Base-by-base conservation (phyloP, 2,797 vertebrate species). In the Steatocranus sp. region DNA sequence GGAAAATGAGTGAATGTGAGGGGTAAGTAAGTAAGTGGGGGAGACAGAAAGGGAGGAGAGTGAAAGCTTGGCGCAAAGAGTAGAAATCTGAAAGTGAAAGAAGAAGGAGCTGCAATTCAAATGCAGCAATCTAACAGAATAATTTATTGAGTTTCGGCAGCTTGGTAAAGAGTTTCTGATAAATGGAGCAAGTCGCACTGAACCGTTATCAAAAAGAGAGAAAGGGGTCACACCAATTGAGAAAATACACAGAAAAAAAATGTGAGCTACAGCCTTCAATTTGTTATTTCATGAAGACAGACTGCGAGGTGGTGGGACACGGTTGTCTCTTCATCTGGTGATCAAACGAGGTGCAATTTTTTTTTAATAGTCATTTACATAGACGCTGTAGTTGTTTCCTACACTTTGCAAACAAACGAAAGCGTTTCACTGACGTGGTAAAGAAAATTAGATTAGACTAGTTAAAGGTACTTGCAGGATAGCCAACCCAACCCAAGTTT, bases 151-250 rank as follows among this genome's bases (percentile, higher is more conserved):
- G 93, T 94, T 93, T 90, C 92, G 82, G 89, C 87, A 88, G 89
- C 93, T 94, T 92, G 91, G 92, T 94, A 93, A 92, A 94, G 94
- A 94, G 86, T 94, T 95, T 92, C 91, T 95, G 93, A 96, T 97
- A 96, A 96, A 96, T 96, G 93, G 91, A 95, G 93, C 93, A 94
- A 95, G 94, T 95, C 93, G 90, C 90, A 91, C 90, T 91, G 93
- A 96, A 95, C 93, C 92, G 90, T 94, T 96, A 95, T 95, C 92
- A 95, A 95, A 95, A 95, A 94, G 91, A 79, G 75, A 91, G 89
- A 86, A 87, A 81, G 83, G 85, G 87, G 89, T 92, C 87, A 93
- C 18, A 91, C 83, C 82, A 91, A 91, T 87, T 91, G 88, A 90
- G 90, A 86, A 90, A 92, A 93, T 94, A 91, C 88, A 86, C 87